Evolutionary conservation across 2,797 vertebrate species (phyloP), one percentile per base, ranked within the genome.

Genomic region (Etheostoma nigrum): DNA sequence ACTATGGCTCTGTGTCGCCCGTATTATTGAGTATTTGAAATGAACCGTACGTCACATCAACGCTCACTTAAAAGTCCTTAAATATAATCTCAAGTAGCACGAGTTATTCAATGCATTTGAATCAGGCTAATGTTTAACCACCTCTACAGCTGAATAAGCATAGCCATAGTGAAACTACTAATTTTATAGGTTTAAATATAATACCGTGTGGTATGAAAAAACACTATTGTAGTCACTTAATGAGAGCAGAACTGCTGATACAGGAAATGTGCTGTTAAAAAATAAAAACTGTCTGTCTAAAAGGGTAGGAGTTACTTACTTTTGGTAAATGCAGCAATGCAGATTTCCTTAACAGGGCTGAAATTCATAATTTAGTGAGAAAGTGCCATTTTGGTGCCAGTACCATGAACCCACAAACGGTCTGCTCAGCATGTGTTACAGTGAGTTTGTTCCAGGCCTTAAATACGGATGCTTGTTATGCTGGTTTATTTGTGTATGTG

Each of bases 401-500:
- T 49, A 6, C 23, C 33, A 1, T 40, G 12, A 19, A n/a, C 19
- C 1, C 25, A 23, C 33, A 51, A 4, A 14, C 12, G 16, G 23
- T n/a, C 33, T n/a, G 59, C 15, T 51, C 21, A 2, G 40, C 45
- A 18, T 51, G 27, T 19, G 10, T 47, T 19, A 12, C 3, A 40
- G 36, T 45, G 54, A 33, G 71, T 42, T 59, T 16, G 30, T 51
- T 27, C 18, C 27, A 79, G 27, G n/a, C 55, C 27, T 60, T 9
- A 30, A 15, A 59, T 59, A 16, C 8, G 16, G 36, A 25, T 18
- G 48, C 9, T 16, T 16, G 12, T 48, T 48, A 9, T 14, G 12
- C 6, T 21, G 54, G 45, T 62, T 61, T 5, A 11, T 48, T 36
- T 36, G 30, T 74, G 15, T 11, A 53, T 36, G 44, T 57, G 45